Evolutionary conservation across 2,888 invertebrate species (phyloP), one percentile per base, ranked within the genome.

Genomic region (Drosophila infuscata): DNA sequence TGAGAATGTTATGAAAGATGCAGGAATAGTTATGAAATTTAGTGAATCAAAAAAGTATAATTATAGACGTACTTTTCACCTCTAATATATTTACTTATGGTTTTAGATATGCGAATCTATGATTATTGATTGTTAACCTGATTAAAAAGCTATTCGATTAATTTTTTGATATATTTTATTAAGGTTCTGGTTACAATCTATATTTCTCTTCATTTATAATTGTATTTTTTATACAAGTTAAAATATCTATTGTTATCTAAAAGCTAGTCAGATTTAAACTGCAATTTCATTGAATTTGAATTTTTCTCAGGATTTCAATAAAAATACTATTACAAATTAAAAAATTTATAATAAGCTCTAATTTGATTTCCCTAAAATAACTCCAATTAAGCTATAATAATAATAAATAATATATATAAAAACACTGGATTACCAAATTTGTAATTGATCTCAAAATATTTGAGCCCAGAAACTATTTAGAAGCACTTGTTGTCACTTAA

Each of bases 401-500:
- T 0, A 43, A 11, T 46, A 49, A 49, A 17, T 20, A 7, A 3
- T 43, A 12, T 43, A 20, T 20, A 20, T 20, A 0, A 0, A 12
- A 43, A 20, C 12, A 12, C 11, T 43, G 20, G 0, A 1, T 12
- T 7, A 12, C 20, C 0, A 20, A 20, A 20, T 20, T 20, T 4
- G 11, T 3, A 12, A 7, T 46, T 20, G 0, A 12, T 46, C 6
- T 20, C 43, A 46, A 46, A 8, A 15, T 4, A 15, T 5, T 33
- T 5, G 6, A 20, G 4, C 12, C 20, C 20, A 41, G 30, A n/a
- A 59, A 20, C 25, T 25, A 33, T 25, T 43, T 35, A 5, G 54
- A 69, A 62, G 61, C 78, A 82, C 78, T 78, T 78, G 80, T 76
- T 76, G 82, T 73, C 36, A 48, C 52, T 51, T 38, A 43, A 38